Percentiles rank a stretch among this genome's conserved stretches.
Evolutionary conservation across 2,113 vertebrate genomes (phyloP).

Genomic region (Maccullochella peelii): DNA sequence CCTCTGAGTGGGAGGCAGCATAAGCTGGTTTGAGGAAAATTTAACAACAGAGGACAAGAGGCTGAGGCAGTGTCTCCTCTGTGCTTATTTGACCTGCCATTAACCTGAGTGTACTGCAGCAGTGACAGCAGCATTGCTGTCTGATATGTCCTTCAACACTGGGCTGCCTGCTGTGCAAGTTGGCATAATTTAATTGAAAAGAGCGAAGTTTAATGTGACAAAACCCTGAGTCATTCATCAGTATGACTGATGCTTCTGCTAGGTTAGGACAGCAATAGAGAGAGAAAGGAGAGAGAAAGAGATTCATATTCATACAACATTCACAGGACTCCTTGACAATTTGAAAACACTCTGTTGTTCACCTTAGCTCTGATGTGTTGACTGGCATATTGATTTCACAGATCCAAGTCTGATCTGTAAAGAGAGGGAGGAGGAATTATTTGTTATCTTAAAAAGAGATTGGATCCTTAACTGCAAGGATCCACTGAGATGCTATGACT

Average conservation of each 20-base stretch:
- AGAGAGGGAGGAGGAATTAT: not conserved
- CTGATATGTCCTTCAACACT: slow-evolving; percentile 65
- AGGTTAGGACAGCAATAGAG: not conserved
- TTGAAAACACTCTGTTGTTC: not conserved
- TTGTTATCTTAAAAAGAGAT: not conserved
- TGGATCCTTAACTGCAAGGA: not conserved
- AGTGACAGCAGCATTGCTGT: slow-evolving; percentile 42
- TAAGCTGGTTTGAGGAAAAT: slow-evolving; percentile 53
- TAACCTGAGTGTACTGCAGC: slow-evolving; percentile 65
- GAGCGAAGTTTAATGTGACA: slow-evolving; percentile 68
- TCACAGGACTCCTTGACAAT: not conserved
- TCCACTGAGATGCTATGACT: not conserved
- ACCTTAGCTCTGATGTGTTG: not conserved
- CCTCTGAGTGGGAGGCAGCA: slow-evolving; percentile 60
- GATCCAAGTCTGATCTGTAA: not conserved
- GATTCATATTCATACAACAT: slow-evolving; percentile 1
- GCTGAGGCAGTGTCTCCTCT: slow-evolving; percentile 47
- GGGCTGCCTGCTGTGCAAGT: slow-evolving; percentile 33
- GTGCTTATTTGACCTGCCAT: slow-evolving; percentile 59
- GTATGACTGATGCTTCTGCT: slow-evolving; percentile 41
- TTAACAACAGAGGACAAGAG: slow-evolving; percentile 51
- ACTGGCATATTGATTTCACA: slow-evolving; percentile 8
- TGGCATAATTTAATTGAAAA: slow-evolving; percentile 64
- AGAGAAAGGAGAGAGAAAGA: not conserved
- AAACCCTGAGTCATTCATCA: slow-evolving; percentile 71